Base-by-base conservation (phyloP, 2,888 invertebrate genomes). In the Sphaerophoria taeniata region DNA sequence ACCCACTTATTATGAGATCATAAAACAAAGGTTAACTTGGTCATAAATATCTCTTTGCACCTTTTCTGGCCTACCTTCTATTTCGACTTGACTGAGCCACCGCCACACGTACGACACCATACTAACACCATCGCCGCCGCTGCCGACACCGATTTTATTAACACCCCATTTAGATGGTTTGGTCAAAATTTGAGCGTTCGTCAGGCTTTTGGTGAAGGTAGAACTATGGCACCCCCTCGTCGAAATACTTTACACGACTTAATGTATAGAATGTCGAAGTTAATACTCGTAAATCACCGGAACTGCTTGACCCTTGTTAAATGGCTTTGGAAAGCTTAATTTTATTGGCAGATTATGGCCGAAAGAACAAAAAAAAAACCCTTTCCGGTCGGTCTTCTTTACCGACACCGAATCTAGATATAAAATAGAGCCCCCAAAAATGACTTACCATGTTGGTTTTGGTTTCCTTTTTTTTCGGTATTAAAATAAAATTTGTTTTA, bases 231-330 rank as follows among this genome's bases (percentile, higher is more conserved):
- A 36, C 16, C 34, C 4, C 34, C 16, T n/a, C 47, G 65, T 49
- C 65, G 49, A 9, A 4, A 43, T 43, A 11, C 12, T 39, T 9
- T 39, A 3, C 39, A 16, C 14, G 34, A 67, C 36, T 70, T 56
- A 75, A 4, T 58, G 9, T 39, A 67, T 51, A 75, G 34, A 63
- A 80, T 84, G 84, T 84, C 84, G 71, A 84, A 84, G 84, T 84
- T 84, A 84, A 84, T 84, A 84, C 84, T 84, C 84, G 84, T 84
- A 84, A 84, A 84, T 84, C 80, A 84, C 80, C 79, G 79, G 69
- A 76, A 84, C 84, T 75, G 72, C 84, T 84, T 84, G 84, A 84
- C 84, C 84, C 84, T 84, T 84, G 84, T 84, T 84, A 72, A 84
- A 84, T 84, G 84, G 75, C 84, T 84, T 84, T 72, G 67, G 72